These are phyloP conservation scores for cattle (Bos taurus) DNA, from an alignment of 2,113 vertebrate species.

Conservation along the genomic window ARS-UCD2.0 NC_037346.1:2040501-2041000, in stretches of 20 bases:
- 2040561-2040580: not conserved
- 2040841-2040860: not conserved
- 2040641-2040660: not conserved
- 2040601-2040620: not conserved
- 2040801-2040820: not conserved
- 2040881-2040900: not conserved
- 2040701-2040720: not conserved
- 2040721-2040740: not conserved
- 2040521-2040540: not conserved
- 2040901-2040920: slow-evolving; percentile 43
- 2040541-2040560: not conserved
- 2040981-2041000: slow-evolving; percentile 26
- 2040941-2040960: slow-evolving; percentile 23
- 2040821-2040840: not conserved
- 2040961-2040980: not conserved
- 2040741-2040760: not conserved
- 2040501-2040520: not conserved
- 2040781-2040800: not conserved
- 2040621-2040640: not conserved
- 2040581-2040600: not conserved
- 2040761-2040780: not conserved
- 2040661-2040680: not conserved
- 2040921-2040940: slow-evolving; percentile 39
- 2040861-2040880: not conserved
- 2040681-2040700: not conserved